These are phyloP conservation scores for Choristoneura rosaceana DNA, from an alignment of 2,888 invertebrate genomes.

Conservation along the genomic window DNA sequence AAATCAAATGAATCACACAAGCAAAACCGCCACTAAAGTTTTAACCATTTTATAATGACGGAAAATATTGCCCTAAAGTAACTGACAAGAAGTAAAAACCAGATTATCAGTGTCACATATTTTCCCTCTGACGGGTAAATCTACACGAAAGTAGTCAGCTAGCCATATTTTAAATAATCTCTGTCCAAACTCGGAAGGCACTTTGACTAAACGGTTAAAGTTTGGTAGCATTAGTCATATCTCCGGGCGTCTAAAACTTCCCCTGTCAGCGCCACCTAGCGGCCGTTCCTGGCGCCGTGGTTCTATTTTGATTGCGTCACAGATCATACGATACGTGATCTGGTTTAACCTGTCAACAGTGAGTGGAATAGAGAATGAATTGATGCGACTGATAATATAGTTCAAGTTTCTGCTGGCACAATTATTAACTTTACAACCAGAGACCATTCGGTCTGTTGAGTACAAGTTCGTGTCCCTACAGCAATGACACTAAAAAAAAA, in stretches of 20 bases:
- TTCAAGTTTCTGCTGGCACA: not conserved
- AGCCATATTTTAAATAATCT: constrained; percentile 4
- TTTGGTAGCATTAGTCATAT: constrained; percentile 11
- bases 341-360: not conserved
- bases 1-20: too few relatives aligned
- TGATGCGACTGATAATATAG: not conserved
- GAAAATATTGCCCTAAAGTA: too few relatives aligned
- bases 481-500: too few relatives aligned
- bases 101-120: not conserved
- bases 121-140: not conserved
- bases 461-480: too few relatives aligned
- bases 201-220: constrained; percentile 1
- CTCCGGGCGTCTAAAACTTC: not conserved
- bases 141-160: not conserved
- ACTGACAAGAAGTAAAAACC: too few relatives aligned
- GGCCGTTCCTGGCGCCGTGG: not conserved
- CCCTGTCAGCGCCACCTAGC: constrained; percentile 12
- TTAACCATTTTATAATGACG: too few relatives aligned
- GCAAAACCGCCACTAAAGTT: too few relatives aligned
- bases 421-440: too few relatives aligned
- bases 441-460: too few relatives aligned
- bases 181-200: not conserved
- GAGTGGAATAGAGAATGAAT: not conserved
- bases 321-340: constrained; percentile 2
- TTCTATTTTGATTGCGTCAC: constrained; percentile 4